Base-by-base conservation (phyloP, 2,797 vertebrate species). In the Thripadectes ignobilis region DNA sequence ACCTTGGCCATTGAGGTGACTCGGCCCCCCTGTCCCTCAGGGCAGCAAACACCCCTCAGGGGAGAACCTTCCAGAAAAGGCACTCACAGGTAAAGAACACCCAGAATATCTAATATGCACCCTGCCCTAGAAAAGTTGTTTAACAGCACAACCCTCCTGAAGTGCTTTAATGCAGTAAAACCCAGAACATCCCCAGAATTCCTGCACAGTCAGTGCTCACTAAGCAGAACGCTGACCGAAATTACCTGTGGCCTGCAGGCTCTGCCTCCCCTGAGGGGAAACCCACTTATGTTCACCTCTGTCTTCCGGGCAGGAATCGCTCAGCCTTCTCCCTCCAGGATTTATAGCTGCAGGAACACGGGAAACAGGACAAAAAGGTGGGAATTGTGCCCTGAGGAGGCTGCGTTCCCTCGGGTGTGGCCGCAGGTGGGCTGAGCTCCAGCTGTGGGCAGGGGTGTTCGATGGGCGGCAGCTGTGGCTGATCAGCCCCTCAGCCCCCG, bases 251-350 rank as follows among this genome's bases (percentile, higher is more conserved):
- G 0, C 4, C 19, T 22, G 2, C 7, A 51, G 3, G 3, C 14
- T 8, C 11, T 4, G 0, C 13, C 2, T 4, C 7, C 5, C 6
- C 24, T 13, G 1, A 67, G 6, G 1, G 1, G 0, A 19, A 22
- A 0, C 9, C 6, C 8, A 3, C 39, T 12, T 12, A 7, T 3
- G 3, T 19, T 81, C 5, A 74, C 23, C 71, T 41, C 36, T 17
- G 2, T 0, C 5, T 12, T 3, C 14, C 0, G 0, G 1, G 1
- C 1, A 14, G 1, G 1, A 85, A 10, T 0, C 0, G 0, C 0
- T 1, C 11, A 4, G 0, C 0, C 1, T 1, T 17, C 8, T 61
- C 5, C 38, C 34, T 71, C 7, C 7, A 18, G 30, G 14, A 41
- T 38, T 62, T 58, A 71, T 12, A 88, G 27, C 7, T 14, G 4